phyloP scores from a whole-genome alignment of 2,888 invertebrate genomes.

The Junonia oenone region DNA sequence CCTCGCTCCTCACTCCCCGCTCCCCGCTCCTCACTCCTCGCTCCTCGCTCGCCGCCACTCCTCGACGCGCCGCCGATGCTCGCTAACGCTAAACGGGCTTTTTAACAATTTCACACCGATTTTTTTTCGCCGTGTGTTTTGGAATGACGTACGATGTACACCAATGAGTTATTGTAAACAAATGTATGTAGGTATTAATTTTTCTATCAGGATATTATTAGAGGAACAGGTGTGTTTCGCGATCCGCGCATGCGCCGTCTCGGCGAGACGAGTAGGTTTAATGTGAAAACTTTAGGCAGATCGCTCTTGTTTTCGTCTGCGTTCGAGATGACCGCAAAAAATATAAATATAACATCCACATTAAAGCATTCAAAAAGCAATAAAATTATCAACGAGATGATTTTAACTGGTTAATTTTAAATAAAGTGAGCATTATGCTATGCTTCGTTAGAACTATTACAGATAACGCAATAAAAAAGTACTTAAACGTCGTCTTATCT shows the following conservation, averaged over 20 bases:
- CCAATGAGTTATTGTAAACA: constrained; percentile 6
- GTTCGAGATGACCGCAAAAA: constrained; percentile 16
- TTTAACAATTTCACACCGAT: constrained; percentile 43
- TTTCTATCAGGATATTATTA: constrained; percentile 5
- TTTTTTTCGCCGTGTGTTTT: constrained; percentile 18
- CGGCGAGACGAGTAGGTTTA: constrained; percentile 5
- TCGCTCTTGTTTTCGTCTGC: constrained; percentile 37
- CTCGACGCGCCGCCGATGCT: constrained; percentile 50
- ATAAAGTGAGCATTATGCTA: too few species aligned
- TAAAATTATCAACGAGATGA: background rate
- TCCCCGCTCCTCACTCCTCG: constrained; percentile 36
- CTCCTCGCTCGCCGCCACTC: constrained; percentile 39
- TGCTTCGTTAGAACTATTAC: background rate
- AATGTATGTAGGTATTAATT: constrained; percentile 2
- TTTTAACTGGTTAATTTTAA: background rate
- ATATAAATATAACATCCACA: background rate
- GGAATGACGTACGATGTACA: background rate
- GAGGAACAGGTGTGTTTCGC: constrained; percentile 13
- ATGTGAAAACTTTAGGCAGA: constrained; percentile 21
- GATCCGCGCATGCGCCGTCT: constrained; percentile 11
- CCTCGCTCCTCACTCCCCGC: constrained; percentile 44
- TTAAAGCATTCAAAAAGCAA: background rate
- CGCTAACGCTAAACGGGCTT: constrained; percentile 36
- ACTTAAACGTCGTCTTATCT: background rate
- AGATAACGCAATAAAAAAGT: background rate